Evolutionary conservation across 2,888 invertebrate genomes (phyloP).

Genomic region (Tanypteryx hageni): DNA sequence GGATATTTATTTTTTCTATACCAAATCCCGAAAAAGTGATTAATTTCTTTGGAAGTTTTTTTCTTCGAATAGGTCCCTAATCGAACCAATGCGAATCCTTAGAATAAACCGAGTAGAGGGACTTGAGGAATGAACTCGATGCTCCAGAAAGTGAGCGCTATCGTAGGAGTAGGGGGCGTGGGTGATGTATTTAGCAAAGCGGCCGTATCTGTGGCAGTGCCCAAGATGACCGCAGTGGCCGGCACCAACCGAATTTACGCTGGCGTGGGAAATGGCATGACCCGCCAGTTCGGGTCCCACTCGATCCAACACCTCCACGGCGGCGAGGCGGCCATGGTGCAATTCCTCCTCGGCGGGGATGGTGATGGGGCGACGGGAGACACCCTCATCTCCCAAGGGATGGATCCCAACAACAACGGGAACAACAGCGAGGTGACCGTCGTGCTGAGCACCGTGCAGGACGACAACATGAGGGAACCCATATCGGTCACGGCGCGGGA

Average conservation of each 20-base stretch:
- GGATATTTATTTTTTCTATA: neutral
- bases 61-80: neutral
- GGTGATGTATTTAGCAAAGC: conserved; percentile 61
- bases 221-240: conserved; percentile 61
- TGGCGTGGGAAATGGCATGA: conserved; percentile 53
- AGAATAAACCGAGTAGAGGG: conserved; percentile 36
- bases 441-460: conserved; percentile 58
- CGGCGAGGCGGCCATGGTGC: conserved; percentile 54
- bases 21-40: neutral
- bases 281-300: conserved; percentile 49
- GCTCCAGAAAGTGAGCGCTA: conserved; percentile 54
- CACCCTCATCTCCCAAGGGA: conserved; percentile 37
- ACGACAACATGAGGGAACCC: conserved; percentile 33
- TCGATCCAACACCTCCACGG: conserved; percentile 50
- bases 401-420: conserved; percentile 39
- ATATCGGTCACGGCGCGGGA: conserved; percentile 27
- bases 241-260: conserved; percentile 61
- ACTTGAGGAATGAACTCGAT: conserved; percentile 56
- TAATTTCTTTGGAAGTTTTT: neutral
- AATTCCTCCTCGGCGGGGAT: conserved; percentile 52
- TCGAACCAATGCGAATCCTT: conserved; percentile 43
- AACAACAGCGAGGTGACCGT: conserved; percentile 51
- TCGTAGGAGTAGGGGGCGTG: conserved; percentile 59
- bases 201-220: conserved; percentile 59
- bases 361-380: conserved; percentile 45